A percentile compares a stretch with the other conserved stretches of the same genome.
Conservation (phyloP, 1,140 invertebrate genomes). For the Rhagoletis zephyria region DNA sequence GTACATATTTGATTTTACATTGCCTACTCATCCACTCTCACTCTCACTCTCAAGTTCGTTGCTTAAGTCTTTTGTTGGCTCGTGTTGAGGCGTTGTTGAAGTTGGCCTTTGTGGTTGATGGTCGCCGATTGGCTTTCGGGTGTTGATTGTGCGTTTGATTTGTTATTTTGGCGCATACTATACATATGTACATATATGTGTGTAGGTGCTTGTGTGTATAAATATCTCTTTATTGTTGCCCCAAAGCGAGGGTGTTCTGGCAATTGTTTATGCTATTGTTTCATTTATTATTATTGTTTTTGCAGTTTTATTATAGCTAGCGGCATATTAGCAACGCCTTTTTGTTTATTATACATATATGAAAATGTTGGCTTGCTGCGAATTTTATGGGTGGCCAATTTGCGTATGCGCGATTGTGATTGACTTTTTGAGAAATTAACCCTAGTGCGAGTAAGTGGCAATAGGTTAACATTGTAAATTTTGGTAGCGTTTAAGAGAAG, state of each 20-base stretch:
- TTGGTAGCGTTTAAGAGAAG: no score
- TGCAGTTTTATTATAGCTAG: not conserved
- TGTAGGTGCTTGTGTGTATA: not conserved
- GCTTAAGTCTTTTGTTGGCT: slow-evolving; percentile 42
- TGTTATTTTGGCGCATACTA: slow-evolving; percentile 1
- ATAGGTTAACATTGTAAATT: no score
- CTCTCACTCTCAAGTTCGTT: slow-evolving; percentile 28
- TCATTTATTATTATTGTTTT: slow-evolving; percentile 39
- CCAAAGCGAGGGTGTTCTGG: slow-evolving; percentile 14
- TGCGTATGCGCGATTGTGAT: not conserved
- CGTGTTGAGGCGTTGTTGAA: slow-evolving; percentile 34
- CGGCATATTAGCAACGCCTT: slow-evolving; percentile 37
- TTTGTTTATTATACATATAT: not conserved
- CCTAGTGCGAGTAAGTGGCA: not conserved
- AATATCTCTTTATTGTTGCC: not conserved
- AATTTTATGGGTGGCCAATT: slow-evolving; percentile 7
- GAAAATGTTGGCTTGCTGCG: not conserved
- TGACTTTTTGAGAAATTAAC: not conserved
- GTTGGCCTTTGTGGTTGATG: slow-evolving; percentile 6
- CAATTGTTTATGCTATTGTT: slow-evolving; percentile 22
- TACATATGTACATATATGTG: not conserved
- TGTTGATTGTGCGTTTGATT: slow-evolving; percentile 3
- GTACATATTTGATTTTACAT: not conserved
- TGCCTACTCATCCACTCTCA: slow-evolving; percentile 13
- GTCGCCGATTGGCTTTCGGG: not conserved